Conservation (phyloP, 2,797 vertebrate species). For the Rhinogobio ventralis region DNA sequence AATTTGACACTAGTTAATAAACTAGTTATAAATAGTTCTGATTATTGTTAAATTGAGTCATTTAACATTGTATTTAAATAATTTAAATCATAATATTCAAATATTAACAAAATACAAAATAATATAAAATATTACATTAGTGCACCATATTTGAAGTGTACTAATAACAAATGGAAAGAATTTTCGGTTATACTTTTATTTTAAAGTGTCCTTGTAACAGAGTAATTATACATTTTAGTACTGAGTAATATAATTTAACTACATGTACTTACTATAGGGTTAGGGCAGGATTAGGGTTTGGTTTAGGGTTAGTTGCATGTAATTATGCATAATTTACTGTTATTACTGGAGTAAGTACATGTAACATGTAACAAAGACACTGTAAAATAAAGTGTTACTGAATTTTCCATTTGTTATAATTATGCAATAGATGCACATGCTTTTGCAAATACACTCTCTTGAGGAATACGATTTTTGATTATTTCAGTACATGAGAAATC, state of each 20-base stretch:
- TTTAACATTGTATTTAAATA: not conserved
- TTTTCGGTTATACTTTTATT: too few relatives aligned
- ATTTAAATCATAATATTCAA: not conserved
- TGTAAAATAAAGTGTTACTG: too few relatives aligned
- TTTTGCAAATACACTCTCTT: slow-evolving; percentile 28
- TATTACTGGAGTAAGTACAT: too few relatives aligned
- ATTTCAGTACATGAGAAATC: not conserved
- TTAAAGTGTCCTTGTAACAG: too few relatives aligned
- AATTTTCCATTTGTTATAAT: not conserved
- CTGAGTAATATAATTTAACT: too few relatives aligned
- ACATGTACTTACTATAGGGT: too few relatives aligned
- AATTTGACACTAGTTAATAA: not conserved
- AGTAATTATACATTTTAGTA: too few relatives aligned
- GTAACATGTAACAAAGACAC: too few relatives aligned
- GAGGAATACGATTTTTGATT: not conserved
- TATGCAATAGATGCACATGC: not conserved
- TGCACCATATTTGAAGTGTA: not conserved
- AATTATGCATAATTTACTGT: too few relatives aligned
- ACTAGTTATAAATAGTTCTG: not conserved
- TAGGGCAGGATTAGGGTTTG: too few relatives aligned
- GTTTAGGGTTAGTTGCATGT: too few relatives aligned
- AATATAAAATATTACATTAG: not conserved
- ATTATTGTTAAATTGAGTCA: not conserved
- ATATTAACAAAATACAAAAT: too few relatives aligned
- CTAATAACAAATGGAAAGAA: not conserved